Conservation (phyloP, 2,113 vertebrate species). For the Numida meleagris region DNA sequence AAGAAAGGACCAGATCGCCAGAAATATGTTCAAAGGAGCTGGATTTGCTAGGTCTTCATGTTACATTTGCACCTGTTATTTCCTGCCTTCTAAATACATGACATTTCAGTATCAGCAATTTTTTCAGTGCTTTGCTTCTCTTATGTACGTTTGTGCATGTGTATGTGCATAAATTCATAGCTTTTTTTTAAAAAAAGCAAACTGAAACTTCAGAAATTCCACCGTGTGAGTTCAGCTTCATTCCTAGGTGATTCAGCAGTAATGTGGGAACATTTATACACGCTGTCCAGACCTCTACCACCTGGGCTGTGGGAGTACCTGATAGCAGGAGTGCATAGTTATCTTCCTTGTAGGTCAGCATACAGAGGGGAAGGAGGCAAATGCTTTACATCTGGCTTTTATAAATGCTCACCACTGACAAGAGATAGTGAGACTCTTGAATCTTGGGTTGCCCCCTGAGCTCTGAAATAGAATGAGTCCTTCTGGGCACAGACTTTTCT, state of each 20-base stretch:
- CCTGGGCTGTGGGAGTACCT: background rate
- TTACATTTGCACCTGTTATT: constrained; percentile 5
- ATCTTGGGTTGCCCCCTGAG: background rate
- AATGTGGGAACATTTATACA: background rate
- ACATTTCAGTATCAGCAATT: background rate
- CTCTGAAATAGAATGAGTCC: background rate
- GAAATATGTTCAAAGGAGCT: constrained; percentile 14
- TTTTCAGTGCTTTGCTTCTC: background rate
- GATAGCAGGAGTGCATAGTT: constrained; percentile 28
- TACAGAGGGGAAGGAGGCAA: background rate
- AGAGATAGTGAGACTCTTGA: constrained; percentile 4
- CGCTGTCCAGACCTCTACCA: constrained; percentile 2
- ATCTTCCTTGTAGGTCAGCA: constrained; percentile 53
- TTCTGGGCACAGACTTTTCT: background rate
- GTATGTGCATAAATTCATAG: background rate
- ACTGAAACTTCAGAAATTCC: constrained; percentile 8
- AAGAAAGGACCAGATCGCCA: background rate
- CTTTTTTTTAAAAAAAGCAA: background rate
- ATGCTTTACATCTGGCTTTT: constrained; percentile 29
- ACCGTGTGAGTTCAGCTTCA: background rate
- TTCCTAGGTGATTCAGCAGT: constrained; percentile 11
- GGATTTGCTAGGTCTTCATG: constrained; percentile 3
- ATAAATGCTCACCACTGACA: constrained; percentile 1
- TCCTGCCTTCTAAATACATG: background rate
- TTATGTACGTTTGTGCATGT: background rate